Evolutionary conservation across 2,113 vertebrate species (phyloP).

Genomic region (Stigmatopora nigra): DNA sequence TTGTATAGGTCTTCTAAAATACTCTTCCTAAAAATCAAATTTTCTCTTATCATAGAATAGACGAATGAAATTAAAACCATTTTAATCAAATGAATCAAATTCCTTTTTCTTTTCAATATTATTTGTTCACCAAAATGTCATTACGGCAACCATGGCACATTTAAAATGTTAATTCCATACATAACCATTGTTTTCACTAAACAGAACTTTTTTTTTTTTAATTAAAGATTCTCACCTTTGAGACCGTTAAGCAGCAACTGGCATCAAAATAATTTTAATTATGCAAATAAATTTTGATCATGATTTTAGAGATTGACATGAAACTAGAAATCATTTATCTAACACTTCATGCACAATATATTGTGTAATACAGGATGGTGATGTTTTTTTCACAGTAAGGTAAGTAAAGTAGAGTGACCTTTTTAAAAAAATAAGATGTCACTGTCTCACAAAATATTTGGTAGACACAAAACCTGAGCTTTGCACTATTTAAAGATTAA

Average conservation of each 20-base stretch:
- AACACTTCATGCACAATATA: not conserved
- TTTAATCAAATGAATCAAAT: too few species aligned
- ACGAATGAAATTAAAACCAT: too few species aligned
- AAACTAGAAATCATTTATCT: not conserved
- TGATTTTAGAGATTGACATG: not conserved
- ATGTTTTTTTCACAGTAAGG: not conserved
- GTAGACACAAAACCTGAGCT: conserved; percentile 38
- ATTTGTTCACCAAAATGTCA: too few species aligned
- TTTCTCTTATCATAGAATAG: too few species aligned
- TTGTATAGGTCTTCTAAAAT: too few species aligned
- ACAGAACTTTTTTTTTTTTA: not conserved
- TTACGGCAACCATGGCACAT: not conserved
- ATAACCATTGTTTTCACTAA: not conserved
- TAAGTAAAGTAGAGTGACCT: not conserved
- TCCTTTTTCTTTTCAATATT: too few species aligned
- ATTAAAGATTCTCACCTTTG: not conserved
- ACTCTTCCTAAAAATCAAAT: too few species aligned
- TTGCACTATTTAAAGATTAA: not conserved
- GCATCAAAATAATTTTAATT: not conserved
- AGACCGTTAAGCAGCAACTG: not conserved
- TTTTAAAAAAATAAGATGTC: conserved; percentile 21
- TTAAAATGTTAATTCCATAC: not conserved
- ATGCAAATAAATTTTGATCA: not conserved
- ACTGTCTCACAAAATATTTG: conserved; percentile 31
- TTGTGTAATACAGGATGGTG: not conserved